Percentiles rank a stretch among this genome's conserved stretches.
These are phyloP conservation scores for Capreolus pygargus DNA, from an alignment of 2,113 vertebrate species.

Conservation along the genomic window DNA sequence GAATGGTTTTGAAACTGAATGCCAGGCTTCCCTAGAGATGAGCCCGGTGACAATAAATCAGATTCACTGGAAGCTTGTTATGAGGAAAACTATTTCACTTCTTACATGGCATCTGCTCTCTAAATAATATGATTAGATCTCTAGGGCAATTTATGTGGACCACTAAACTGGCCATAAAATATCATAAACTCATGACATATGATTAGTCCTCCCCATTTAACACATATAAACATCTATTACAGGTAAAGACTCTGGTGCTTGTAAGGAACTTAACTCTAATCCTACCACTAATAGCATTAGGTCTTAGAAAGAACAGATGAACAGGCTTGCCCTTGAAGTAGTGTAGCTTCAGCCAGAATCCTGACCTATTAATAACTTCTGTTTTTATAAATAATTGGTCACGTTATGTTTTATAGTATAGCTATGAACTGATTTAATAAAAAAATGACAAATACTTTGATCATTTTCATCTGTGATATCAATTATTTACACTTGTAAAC, in stretches of 20 bases:
- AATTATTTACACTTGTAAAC: not conserved
- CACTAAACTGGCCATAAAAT: constrained; percentile 25
- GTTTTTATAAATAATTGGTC: not conserved
- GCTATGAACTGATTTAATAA: not conserved
- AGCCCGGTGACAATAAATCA: not conserved
- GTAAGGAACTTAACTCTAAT: not conserved
- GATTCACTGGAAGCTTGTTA: not conserved
- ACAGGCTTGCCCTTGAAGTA: not conserved
- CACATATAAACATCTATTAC: not conserved
- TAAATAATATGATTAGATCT: constrained; percentile 37
- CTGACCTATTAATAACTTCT: not conserved
- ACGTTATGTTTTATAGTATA: not conserved
- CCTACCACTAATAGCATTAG: not conserved
- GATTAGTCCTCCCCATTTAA: not conserved
- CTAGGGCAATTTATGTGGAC: constrained; percentile 2
- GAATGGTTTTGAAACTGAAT: not conserved
- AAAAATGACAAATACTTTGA: not conserved
- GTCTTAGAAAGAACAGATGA: not conserved
- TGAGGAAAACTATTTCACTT: not conserved
- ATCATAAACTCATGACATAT: not conserved
- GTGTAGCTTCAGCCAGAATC: not conserved
- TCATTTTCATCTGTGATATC: not conserved
- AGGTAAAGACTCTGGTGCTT: not conserved
- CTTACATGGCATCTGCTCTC: constrained; percentile 1
- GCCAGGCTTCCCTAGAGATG: not conserved